Conservation (phyloP, 2,888 invertebrate species). For the Drosophila mulleri region DNA sequence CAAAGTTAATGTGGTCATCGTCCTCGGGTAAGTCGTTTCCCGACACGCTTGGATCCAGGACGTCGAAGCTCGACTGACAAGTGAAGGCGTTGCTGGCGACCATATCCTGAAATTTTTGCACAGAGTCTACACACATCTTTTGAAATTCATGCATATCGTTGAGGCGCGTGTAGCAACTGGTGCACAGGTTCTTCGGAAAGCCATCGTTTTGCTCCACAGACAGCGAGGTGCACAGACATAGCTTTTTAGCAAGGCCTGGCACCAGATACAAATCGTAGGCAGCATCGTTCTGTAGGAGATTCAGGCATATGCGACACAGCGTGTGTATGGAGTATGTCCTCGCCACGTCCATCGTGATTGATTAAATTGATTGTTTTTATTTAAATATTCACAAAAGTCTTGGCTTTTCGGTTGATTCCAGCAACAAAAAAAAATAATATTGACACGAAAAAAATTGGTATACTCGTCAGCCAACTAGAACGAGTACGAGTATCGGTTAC, state of each 20-base stretch:
- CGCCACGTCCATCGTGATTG: slow-evolving; percentile 68
- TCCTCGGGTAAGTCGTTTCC: slow-evolving; percentile 64
- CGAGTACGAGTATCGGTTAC: slow-evolving; percentile 62
- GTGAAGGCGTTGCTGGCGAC: slow-evolving; percentile 68
- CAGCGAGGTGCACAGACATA: slow-evolving; percentile 81
- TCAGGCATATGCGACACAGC: slow-evolving; percentile 82
- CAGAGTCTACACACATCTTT: slow-evolving; percentile 78
- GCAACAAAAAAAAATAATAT: slow-evolving; percentile 75
- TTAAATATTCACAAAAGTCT: slow-evolving; percentile 24
- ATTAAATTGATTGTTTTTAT: slow-evolving; percentile 4
- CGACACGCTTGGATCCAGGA: slow-evolving; percentile 64
- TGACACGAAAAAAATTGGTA: slow-evolving; percentile 79
- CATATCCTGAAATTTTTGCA: slow-evolving; percentile 80
- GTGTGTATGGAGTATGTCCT: slow-evolving; percentile 71
- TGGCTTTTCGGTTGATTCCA: slow-evolving; percentile 51
- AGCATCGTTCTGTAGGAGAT: slow-evolving; percentile 73
- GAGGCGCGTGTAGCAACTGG: slow-evolving; percentile 76
- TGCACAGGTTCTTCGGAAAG: slow-evolving; percentile 81
- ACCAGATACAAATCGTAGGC: slow-evolving; percentile 79
- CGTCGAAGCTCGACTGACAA: slow-evolving; percentile 71
- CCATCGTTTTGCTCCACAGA: slow-evolving; percentile 82
- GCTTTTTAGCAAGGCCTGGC: slow-evolving; percentile 81
- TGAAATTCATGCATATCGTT: slow-evolving; percentile 83
- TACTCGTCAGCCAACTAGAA: slow-evolving; percentile 69
- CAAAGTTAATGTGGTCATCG: slow-evolving; percentile 78